A percentile compares a stretch with the other conserved stretches of the same genome.
These are phyloP conservation scores for Amia ocellicauda DNA, from an alignment of 2,113 vertebrate genomes.

Conservation along the genomic window DNA sequence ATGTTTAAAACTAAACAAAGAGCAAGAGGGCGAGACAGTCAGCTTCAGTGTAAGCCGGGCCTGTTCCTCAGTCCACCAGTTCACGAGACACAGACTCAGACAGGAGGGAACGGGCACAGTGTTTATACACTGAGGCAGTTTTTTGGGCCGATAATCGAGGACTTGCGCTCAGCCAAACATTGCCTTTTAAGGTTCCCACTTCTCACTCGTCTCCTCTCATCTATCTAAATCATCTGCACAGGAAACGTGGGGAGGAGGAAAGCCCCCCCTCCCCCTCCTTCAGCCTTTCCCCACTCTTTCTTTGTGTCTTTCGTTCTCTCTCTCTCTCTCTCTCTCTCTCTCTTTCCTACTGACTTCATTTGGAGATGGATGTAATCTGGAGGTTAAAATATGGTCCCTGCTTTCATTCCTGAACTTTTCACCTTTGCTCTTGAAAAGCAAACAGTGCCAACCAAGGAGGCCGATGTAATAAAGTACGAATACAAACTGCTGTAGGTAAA, in stretches of 20 bases:
- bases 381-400: too few relatives aligned
- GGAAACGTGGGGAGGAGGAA: constrained; percentile 34
- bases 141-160: constrained; percentile 34
- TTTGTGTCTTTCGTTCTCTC: not conserved
- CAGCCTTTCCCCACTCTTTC: constrained; percentile 3
- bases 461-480: too few relatives aligned
- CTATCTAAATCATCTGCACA: constrained; percentile 43
- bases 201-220: constrained; percentile 47
- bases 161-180: constrained; percentile 40
- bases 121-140: constrained; percentile 43
- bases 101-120: constrained; percentile 15
- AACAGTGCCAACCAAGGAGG: too few relatives aligned
- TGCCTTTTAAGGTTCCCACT: constrained; percentile 53
- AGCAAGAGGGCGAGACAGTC: not conserved
- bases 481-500: too few relatives aligned
- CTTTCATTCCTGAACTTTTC: too few relatives aligned
- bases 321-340: not conserved
- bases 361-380: too few relatives aligned
- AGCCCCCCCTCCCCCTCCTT: not conserved
- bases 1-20: too few relatives aligned
- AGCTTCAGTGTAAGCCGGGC: constrained; percentile 9
- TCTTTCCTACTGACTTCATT: not conserved
- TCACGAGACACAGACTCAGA: constrained; percentile 20
- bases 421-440: too few relatives aligned
- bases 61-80: constrained; percentile 20